Evolutionary conservation across 2,797 vertebrate species (phyloP), one percentile per base, ranked within the genome.

Genomic region (Megaceryle alcyon): DNA sequence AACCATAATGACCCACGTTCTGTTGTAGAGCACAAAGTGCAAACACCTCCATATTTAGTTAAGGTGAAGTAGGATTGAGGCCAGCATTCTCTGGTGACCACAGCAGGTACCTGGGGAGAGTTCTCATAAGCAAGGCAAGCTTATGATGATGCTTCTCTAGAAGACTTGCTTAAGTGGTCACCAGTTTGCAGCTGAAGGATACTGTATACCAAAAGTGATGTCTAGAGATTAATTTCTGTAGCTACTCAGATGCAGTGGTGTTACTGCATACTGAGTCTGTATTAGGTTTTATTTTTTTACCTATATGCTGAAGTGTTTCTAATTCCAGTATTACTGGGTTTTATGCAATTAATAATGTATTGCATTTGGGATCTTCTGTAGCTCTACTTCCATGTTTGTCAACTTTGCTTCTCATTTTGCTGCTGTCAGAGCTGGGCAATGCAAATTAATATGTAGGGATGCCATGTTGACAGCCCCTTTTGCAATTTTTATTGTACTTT

Each of bases 21-120:
- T 77, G 8, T 46, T 0, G 0, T 11, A 63, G 59, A 29, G 61
- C 44, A 21, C 12, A 46, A 21, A 77, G 48, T 2, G 2, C 26
- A 33, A 44, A 69, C n/a, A 35, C 6, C 9, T 92, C 25, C 1
- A 1, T 12, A 2, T 73, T 78, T 88, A 37, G 21, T 86, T 64
- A 35, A 41, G 41, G 29, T 78, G 65, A 81, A 43, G 76, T n/a
- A 61, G 6, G 18, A 21, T 76, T 83, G 41, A 57, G 57, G 68
- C 22, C 54, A 77, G 37, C 26, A 14, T 65, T 88, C 29, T 29
- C 18, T 88, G 46, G 59, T 83, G 66, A 37, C 31, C 26, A 2
- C 12, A 53, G 39, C 69, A 86, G 41, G 22, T 85, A 61, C 48
- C 2, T 80, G n/a, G 65, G 33, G 14, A 53, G 44, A 46, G 28